phyloP scores from a whole-genome alignment of 2,888 invertebrate genomes.

The Nezara viridula region DNA sequence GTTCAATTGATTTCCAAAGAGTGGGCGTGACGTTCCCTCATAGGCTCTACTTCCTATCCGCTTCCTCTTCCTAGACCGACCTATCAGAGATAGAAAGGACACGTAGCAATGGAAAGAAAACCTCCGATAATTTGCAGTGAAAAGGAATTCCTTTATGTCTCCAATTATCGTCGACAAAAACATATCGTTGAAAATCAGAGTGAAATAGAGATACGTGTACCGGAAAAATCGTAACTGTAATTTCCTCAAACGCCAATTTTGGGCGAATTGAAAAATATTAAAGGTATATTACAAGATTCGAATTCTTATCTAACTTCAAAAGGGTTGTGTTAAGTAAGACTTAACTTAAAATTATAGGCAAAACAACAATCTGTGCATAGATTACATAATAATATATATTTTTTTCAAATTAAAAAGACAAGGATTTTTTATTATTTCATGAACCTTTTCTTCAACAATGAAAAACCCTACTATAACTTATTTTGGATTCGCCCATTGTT shows the following conservation, averaged over 20 bases:
- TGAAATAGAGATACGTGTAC: conserved; percentile 4
- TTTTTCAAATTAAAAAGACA: too few species aligned
- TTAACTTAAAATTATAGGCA: too few species aligned
- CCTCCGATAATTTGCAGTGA: neutral
- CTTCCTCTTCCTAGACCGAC: neutral
- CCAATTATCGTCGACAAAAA: neutral
- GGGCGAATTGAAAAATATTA: neutral
- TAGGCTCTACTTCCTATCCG: neutral
- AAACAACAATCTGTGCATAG: too few species aligned
- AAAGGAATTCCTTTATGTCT: neutral
- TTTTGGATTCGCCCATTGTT: too few species aligned
- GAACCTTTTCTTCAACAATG: too few species aligned
- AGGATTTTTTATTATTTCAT: too few species aligned
- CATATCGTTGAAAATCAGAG: neutral
- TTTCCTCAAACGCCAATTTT: neutral
- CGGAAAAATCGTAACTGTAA: neutral
- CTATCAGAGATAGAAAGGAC: neutral
- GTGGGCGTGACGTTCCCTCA: neutral
- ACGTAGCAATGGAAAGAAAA: conserved; percentile 35
- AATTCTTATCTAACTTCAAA: neutral
- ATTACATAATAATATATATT: too few species aligned
- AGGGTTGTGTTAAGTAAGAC: neutral
- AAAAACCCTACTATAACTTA: too few species aligned
- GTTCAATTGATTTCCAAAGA: neutral
- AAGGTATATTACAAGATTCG: neutral